These are phyloP conservation scores for Danio rerio DNA, from an alignment of 2,113 vertebrate genomes.

Conservation along the genomic window DNA sequence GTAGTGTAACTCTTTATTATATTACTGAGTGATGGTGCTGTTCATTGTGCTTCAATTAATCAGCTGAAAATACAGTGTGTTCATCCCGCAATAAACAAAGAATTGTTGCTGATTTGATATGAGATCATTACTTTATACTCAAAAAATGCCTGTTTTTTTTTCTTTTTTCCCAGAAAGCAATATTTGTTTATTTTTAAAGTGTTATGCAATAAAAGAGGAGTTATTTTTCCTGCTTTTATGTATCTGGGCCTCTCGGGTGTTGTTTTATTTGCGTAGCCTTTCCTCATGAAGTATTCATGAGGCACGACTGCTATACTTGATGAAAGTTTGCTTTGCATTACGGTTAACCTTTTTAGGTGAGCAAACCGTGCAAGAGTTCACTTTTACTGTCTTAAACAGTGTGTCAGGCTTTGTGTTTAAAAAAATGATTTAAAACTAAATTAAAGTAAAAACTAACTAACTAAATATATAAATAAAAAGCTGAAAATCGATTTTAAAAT, in stretches of 20 bases:
- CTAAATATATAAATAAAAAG: too few relatives aligned
- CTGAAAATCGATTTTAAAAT: too few relatives aligned
- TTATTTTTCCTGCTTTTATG: constrained; percentile 11
- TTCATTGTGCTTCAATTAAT: not conserved
- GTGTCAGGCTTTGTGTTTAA: not conserved
- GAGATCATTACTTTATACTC: not conserved
- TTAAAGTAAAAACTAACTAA: too few relatives aligned
- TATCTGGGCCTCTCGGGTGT: not conserved
- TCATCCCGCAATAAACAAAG: not conserved
- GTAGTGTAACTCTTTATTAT: too few relatives aligned
- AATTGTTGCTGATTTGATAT: not conserved
- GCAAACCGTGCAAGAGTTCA: constrained; percentile 1
- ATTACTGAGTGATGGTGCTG: too few relatives aligned
- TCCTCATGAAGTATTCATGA: constrained; percentile 49
- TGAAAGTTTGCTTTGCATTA: constrained; percentile 39
- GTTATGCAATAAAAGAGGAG: not conserved
- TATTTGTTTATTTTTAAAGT: not conserved
- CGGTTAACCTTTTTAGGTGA: constrained; percentile 31
- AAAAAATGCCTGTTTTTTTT: not conserved
- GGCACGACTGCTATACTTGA: constrained; percentile 13
- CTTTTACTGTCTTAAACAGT: not conserved
- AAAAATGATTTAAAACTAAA: too few relatives aligned
- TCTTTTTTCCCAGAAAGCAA: not conserved
- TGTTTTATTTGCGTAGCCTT: constrained; percentile 30
- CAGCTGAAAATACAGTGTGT: not conserved